A percentile compares a stretch with the other conserved stretches of the same genome.
Evolutionary conservation across 1,140 invertebrate genomes (phyloP).

Genomic region (Gonioctena quinquepunctata): DNA sequence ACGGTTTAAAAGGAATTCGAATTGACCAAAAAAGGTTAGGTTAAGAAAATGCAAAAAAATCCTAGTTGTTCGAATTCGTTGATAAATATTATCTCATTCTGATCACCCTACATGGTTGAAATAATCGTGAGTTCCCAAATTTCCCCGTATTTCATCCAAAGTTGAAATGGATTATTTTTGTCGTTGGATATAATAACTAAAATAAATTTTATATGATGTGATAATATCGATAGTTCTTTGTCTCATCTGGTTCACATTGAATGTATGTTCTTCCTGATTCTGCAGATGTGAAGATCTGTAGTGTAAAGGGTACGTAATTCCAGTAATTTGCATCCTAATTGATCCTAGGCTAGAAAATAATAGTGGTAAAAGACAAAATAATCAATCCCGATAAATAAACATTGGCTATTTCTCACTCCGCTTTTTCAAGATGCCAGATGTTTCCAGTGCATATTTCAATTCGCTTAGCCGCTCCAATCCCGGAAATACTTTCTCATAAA

Average conservation of each 20-base stretch:
- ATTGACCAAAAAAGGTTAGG: no score
- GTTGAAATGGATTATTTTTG: no score
- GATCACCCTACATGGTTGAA: no score
- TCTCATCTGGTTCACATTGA: background rate
- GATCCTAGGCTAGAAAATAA: background rate
- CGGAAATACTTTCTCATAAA: no score
- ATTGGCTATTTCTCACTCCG: background rate
- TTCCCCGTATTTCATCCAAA: no score
- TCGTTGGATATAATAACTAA: no score
- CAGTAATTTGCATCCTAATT: background rate
- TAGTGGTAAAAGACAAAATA: background rate
- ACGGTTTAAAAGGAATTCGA: no score
- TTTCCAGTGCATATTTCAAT: background rate
- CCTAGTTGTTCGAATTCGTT: no score
- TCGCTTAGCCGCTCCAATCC: background rate
- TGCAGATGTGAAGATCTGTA: background rate
- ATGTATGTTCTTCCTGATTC: background rate
- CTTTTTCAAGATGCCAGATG: background rate
- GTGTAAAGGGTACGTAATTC: background rate
- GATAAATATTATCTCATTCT: no score
- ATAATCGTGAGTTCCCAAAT: no score
- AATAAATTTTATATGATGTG: no score
- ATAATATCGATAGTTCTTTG: background rate
- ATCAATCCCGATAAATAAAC: background rate
- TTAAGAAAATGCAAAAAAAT: no score